Evolutionary conservation across 2,113 vertebrate species (phyloP).

Genomic region (Eretmochelys imbricata): DNA sequence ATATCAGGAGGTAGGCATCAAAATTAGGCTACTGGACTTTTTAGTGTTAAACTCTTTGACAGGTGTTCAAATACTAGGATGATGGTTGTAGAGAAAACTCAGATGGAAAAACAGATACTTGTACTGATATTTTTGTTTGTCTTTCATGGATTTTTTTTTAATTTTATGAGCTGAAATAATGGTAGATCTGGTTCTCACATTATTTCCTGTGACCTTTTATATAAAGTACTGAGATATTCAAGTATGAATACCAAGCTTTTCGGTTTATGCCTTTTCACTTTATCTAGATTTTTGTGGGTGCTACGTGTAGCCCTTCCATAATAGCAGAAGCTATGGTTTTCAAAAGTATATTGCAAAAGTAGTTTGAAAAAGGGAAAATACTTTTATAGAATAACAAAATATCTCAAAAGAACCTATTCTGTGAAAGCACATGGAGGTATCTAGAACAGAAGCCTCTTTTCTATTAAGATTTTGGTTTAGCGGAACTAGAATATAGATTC

Average conservation of each 20-base stretch:
- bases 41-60: fast-evolving
- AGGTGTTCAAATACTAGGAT: fast-evolving
- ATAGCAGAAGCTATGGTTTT: fast-evolving
- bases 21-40: fast-evolving
- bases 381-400: not conserved
- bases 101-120: not conserved
- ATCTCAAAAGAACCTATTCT: not conserved
- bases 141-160: not conserved
- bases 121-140: fast-evolving
- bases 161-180: not conserved
- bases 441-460: not conserved
- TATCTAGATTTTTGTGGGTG: not conserved
- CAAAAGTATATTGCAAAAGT: not conserved
- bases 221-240: fast-evolving
- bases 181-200: not conserved
- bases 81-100: fast-evolving
- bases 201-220: not conserved
- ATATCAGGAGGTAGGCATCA: fast-evolving
- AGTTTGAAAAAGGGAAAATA: not conserved
- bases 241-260: fast-evolving
- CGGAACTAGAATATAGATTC: not conserved
- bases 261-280: fast-evolving
- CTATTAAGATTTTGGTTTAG: not conserved
- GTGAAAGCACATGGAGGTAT: not conserved
- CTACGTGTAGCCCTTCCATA: fast-evolving